Percentiles rank a stretch among this genome's conserved stretches.
Evolutionary conservation across 2,113 vertebrate genomes (phyloP).

Genomic region (Lates calcarifer): DNA sequence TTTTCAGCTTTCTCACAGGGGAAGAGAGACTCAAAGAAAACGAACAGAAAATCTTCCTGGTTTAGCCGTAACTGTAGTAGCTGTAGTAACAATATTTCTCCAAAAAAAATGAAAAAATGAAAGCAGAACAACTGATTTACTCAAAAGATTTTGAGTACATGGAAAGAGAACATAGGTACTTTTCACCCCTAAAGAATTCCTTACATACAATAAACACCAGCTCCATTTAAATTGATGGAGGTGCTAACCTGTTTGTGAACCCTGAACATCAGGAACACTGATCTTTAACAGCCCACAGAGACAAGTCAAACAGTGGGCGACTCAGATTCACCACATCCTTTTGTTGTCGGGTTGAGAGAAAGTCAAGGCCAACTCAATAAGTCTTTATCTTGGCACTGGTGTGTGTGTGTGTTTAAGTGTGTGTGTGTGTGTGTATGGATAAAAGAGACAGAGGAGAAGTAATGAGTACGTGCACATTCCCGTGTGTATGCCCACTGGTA

Average conservation of each 20-base stretch:
- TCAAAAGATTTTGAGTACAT: neutral
- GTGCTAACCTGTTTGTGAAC: constrained; percentile 73
- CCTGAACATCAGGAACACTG: constrained; percentile 66
- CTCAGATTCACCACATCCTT: constrained; percentile 76
- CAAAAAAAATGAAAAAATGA: neutral
- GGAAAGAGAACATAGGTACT: neutral
- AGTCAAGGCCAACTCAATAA: constrained; percentile 78
- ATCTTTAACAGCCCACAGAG: constrained; percentile 67
- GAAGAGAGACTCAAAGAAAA: no score
- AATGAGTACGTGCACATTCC: constrained; percentile 61
- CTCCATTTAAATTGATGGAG: constrained; percentile 50
- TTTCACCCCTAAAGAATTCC: neutral
- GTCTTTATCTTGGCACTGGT: constrained; percentile 70
- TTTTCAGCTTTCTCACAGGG: no score
- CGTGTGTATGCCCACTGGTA: constrained; percentile 32
- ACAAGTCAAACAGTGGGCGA: constrained; percentile 71
- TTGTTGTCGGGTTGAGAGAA: constrained; percentile 71
- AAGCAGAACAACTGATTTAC: neutral
- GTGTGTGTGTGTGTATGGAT: constrained; percentile 36
- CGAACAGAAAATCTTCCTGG: no score
- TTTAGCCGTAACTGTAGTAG: no score
- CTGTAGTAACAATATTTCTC: neutral
- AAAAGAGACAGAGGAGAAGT: constrained; percentile 39
- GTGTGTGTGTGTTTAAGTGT: constrained; percentile 39
- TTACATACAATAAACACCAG: constrained; percentile 37